Conservation (phyloP, 2,113 vertebrate species). For the Campylorhamphus procurvoides region DNA sequence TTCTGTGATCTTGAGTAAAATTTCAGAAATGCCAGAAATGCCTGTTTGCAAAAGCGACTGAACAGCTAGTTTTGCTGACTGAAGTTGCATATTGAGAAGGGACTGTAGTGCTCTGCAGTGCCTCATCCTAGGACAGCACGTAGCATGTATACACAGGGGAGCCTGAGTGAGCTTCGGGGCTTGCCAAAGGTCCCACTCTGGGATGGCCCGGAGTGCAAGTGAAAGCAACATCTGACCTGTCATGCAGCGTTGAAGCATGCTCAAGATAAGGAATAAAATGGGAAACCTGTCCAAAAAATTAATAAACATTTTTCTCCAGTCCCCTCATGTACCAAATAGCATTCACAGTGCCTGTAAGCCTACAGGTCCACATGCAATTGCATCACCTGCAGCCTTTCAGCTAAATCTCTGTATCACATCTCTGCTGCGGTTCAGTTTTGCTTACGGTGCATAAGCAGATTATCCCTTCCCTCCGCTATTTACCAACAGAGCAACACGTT, state of each 20-base stretch:
- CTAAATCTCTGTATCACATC: background rate
- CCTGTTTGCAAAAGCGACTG: background rate
- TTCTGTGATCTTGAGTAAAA: slow-evolving; percentile 18
- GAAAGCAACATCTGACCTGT: background rate
- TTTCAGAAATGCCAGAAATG: slow-evolving; percentile 39
- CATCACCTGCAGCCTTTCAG: background rate
- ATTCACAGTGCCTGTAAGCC: background rate
- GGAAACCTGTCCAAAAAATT: background rate
- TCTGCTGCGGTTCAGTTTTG: background rate
- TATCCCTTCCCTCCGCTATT: background rate
- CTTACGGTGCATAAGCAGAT: background rate
- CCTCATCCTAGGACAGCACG: background rate
- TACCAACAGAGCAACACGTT: background rate
- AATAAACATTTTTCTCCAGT: background rate
- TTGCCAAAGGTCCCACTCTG: background rate
- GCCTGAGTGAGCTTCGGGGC: background rate
- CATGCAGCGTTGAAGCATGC: background rate
- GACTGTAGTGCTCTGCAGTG: background rate
- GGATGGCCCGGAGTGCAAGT: accelerated
- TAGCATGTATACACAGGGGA: accelerated
- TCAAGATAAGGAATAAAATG: background rate
- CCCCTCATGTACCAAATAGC: background rate
- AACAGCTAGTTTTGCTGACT: background rate
- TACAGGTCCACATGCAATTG: accelerated
- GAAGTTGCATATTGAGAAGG: background rate